phyloP scores from a whole-genome alignment of 2,888 invertebrate genomes.

The Drosophila villosipedis region DNA sequence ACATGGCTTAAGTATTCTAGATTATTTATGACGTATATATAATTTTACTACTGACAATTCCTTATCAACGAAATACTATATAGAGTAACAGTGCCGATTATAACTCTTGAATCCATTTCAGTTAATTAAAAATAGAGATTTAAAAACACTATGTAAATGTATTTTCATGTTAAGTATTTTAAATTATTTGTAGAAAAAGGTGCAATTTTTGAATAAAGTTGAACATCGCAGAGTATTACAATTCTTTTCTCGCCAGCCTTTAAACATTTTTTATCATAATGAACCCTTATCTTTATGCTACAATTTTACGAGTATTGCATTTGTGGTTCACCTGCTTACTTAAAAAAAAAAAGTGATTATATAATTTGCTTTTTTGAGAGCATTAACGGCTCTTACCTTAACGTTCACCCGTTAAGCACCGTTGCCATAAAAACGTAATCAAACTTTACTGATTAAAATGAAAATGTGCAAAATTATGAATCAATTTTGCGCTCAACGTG shows the following conservation, averaged over 20 bases:
- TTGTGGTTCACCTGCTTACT: not conserved
- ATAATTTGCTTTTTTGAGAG: conserved; percentile 18
- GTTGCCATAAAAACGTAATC: conserved; percentile 45
- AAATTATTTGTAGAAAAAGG: not conserved
- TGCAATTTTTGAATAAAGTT: not conserved
- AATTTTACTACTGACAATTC: not conserved
- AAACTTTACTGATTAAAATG: conserved; percentile 69
- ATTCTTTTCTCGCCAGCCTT: not conserved
- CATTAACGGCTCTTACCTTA: conserved; percentile 8
- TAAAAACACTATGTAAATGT: not conserved
- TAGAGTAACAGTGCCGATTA: not conserved
- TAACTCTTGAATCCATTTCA: no score
- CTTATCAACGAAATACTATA: not conserved
- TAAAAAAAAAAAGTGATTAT: conserved; percentile 3
- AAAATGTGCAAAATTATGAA: conserved; percentile 74
- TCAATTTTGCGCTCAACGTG: conserved; percentile 60
- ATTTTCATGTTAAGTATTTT: not conserved
- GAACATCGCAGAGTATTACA: not conserved
- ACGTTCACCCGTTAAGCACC: conserved; percentile 3
- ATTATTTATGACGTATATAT: not conserved
- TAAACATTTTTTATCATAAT: not conserved
- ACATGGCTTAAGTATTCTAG: not conserved
- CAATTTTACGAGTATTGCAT: conserved; percentile 7
- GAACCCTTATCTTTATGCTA: not conserved
- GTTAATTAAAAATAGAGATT: not conserved